These are phyloP conservation scores for Condylostylus longicornis DNA, from an alignment of 1,140 invertebrate genomes.

Conservation along the genomic window DNA sequence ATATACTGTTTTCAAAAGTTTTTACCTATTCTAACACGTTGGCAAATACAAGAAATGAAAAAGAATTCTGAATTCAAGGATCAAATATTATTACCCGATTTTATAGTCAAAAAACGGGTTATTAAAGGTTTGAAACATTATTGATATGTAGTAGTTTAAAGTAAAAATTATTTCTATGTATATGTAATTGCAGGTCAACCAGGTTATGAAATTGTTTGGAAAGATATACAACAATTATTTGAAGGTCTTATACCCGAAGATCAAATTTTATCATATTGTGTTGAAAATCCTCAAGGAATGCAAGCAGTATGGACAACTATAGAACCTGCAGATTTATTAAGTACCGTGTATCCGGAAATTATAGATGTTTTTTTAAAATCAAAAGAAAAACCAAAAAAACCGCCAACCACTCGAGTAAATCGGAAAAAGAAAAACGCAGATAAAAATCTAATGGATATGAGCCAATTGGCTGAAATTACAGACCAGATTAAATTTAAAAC, in stretches of 20 bases:
- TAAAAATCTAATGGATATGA: constrained; percentile 29
- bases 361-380: constrained; percentile 43
- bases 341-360: constrained; percentile 48
- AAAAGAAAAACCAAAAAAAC: constrained; percentile 36
- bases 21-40: constrained; percentile 56
- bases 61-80: constrained; percentile 13
- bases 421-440: constrained; percentile 34
- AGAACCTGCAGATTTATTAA: constrained; percentile 49
- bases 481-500: constrained; percentile 6
- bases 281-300: constrained; percentile 32
- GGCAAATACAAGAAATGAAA: constrained; percentile 34
- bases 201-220: constrained; percentile 58
- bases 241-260: constrained; percentile 41
- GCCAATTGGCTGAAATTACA: constrained; percentile 8
- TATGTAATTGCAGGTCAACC: constrained; percentile 34
- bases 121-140: constrained; percentile 24
- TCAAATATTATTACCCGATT: constrained; percentile 33
- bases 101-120: constrained; percentile 40
- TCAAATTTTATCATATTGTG: constrained; percentile 29
- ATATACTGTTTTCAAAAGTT: constrained; percentile 63
- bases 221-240: constrained; percentile 38
- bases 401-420: constrained; percentile 20
- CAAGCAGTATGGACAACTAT: constrained; percentile 41
- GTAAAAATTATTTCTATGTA: constrained; percentile 3
- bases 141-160: constrained; percentile 10